These are phyloP conservation scores for Nemoura dubitans DNA, from an alignment of 2,888 invertebrate species.

Conservation along the genomic window DNA sequence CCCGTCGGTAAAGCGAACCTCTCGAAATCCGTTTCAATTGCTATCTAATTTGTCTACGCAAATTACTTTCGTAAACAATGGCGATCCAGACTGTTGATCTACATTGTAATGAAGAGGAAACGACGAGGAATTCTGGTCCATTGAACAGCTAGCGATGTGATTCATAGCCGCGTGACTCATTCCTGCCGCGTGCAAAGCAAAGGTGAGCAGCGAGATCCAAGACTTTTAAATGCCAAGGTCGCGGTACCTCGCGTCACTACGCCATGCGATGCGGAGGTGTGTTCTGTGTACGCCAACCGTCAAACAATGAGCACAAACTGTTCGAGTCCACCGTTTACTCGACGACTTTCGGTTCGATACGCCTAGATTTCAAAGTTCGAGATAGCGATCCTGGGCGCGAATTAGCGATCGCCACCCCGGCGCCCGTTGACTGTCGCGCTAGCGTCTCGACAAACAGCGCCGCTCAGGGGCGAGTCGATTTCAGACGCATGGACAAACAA, in stretches of 20 bases:
- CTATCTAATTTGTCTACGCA: not conserved
- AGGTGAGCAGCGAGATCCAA: not conserved
- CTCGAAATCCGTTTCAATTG: not conserved
- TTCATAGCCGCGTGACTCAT: conserved; percentile 9
- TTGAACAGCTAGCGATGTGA: conserved; percentile 2
- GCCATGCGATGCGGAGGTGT: not conserved
- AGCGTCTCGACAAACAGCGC: not conserved
- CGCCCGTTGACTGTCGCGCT: not conserved
- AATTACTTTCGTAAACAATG: not conserved
- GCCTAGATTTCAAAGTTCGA: too few relatives aligned
- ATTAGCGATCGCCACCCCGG: too few relatives aligned
- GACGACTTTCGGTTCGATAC: too few relatives aligned
- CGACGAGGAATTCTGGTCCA: conserved; percentile 25
- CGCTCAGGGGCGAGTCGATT: not conserved
- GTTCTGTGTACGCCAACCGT: too few relatives aligned
- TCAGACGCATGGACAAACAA: not conserved
- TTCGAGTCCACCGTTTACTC: too few relatives aligned
- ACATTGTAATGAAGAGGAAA: conserved; percentile 17
- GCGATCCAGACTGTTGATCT: not conserved
- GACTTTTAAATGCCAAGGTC: conserved; percentile 9
- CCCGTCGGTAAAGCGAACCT: not conserved
- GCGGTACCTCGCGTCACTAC: not conserved
- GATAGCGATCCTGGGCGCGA: not conserved
- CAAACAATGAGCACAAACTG: too few relatives aligned
- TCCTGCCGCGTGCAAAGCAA: not conserved